These are phyloP conservation scores for Odontomachus brunneus DNA, from an alignment of 1,140 invertebrate genomes.

Conservation along the genomic window DNA sequence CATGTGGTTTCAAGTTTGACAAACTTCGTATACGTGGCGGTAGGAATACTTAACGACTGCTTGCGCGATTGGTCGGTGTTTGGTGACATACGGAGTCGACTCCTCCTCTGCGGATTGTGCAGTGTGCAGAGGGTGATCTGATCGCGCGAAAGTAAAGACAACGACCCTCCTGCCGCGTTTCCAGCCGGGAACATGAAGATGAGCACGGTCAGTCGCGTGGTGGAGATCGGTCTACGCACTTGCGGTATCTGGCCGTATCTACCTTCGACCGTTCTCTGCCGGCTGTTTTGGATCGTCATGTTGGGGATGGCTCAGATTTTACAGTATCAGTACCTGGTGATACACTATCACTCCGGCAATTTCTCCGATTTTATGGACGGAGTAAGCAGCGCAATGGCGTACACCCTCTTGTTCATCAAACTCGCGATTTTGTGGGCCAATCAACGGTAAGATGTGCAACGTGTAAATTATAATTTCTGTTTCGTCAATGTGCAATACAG, in stretches of 20 bases:
- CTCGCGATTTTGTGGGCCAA: slow-evolving; percentile 56
- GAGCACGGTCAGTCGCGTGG: slow-evolving; percentile 22
- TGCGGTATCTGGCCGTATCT: slow-evolving; percentile 44
- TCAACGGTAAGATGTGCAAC: slow-evolving; percentile 39
- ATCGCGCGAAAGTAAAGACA: too few species aligned
- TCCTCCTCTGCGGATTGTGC: not conserved
- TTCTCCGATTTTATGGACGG: slow-evolving; percentile 55
- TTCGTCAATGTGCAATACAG: too few species aligned
- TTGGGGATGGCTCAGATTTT: not conserved
- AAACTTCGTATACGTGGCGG: slow-evolving; percentile 22
- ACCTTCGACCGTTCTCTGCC: not conserved
- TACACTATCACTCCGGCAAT: not conserved
- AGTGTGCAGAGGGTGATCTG: not conserved
- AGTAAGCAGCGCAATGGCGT: slow-evolving; percentile 43
- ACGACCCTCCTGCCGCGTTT: not conserved
- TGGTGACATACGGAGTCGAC: not conserved
- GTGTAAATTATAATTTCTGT: not conserved
- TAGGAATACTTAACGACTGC: slow-evolving; percentile 22
- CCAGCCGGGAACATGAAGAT: slow-evolving; percentile 1
- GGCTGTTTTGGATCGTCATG: not conserved
- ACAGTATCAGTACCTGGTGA: slow-evolving; percentile 52
- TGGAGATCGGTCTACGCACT: slow-evolving; percentile 10
- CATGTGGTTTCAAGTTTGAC: not conserved
- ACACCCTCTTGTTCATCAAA: slow-evolving; percentile 50
- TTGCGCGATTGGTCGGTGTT: not conserved